These are phyloP conservation scores for Netelia virgata DNA, from an alignment of 2,888 invertebrate species.

Conservation along the genomic window DNA sequence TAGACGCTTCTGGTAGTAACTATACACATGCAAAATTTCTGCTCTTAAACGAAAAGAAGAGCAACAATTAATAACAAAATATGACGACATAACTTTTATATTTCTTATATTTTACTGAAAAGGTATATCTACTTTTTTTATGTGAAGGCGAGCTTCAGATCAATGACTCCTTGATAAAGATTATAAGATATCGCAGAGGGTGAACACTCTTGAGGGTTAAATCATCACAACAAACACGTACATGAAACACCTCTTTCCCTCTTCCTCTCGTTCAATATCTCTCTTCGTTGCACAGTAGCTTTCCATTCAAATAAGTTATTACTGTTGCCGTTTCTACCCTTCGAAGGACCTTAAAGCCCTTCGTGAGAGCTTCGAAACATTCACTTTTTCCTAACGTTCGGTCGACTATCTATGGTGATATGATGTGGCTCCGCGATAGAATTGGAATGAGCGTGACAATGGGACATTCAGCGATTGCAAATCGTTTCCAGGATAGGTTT, in stretches of 20 bases:
- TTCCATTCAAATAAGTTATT: constrained; percentile 55
- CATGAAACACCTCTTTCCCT: constrained; percentile 21
- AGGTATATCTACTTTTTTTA: constrained; percentile 14
- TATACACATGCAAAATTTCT: neutral
- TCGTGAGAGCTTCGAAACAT: neutral
- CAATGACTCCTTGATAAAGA: constrained; percentile 31
- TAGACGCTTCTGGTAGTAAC: neutral
- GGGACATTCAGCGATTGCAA: constrained; percentile 55
- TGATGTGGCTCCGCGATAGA: constrained; percentile 45
- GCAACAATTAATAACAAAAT: neutral
- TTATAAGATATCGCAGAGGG: constrained; percentile 25
- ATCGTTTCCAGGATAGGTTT: constrained; percentile 32
- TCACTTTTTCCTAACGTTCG: constrained; percentile 19
- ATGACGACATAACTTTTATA: neutral
- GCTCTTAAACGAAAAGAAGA: neutral
- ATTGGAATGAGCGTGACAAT: constrained; percentile 63
- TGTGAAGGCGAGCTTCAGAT: constrained; percentile 4
- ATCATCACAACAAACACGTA: constrained; percentile 8
- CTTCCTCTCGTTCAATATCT: neutral
- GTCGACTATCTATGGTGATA: constrained; percentile 13
- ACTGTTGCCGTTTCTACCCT: neutral
- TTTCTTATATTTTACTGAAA: neutral
- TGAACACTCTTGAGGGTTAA: constrained; percentile 33
- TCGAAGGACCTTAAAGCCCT: neutral
- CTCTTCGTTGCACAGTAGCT: constrained; percentile 2